Percentiles rank a stretch among this genome's conserved stretches.
Evolutionary conservation across 2,113 vertebrate genomes (phyloP).

Genomic region (Ammodytes marinus): DNA sequence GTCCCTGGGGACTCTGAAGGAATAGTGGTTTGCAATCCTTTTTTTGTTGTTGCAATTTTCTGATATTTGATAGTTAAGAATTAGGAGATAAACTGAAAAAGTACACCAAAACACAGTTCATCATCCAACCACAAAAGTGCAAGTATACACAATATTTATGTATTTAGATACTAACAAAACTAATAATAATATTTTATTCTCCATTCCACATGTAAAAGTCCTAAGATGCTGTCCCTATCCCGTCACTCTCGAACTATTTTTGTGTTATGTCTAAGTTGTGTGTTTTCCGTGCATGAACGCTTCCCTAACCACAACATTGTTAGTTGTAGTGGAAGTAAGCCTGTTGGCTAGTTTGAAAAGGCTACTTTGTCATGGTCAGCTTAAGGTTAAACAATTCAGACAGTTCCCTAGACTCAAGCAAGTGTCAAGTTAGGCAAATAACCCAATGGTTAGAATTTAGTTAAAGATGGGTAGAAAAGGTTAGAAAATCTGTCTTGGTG

Average conservation of each 20-base stretch:
- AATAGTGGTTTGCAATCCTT: neutral
- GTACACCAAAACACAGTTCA: neutral
- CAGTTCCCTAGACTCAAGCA: conserved; percentile 64
- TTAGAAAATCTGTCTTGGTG: conserved; percentile 25
- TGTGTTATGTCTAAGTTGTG: neutral
- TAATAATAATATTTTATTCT: neutral
- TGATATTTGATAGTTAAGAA: too few species aligned
- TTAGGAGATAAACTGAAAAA: too few species aligned
- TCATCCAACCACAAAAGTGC: neutral
- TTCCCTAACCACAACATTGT: conserved; percentile 25
- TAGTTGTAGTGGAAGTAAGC: conserved; percentile 63
- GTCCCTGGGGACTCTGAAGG: neutral
- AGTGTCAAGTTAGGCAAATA: conserved; percentile 67
- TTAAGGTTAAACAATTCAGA: conserved; percentile 74
- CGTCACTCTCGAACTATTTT: neutral
- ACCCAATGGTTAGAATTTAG: conserved; percentile 45
- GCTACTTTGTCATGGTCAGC: conserved; percentile 75
- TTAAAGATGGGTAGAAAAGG: conserved; percentile 16
- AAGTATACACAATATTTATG: neutral
- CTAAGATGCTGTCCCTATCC: neutral
- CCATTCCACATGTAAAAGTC: neutral
- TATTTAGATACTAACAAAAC: neutral
- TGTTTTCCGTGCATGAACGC: conserved; percentile 10
- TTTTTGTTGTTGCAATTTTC: too few species aligned
- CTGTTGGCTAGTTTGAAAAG: conserved; percentile 60